Evolutionary conservation across 2,113 vertebrate genomes (phyloP).

Genomic region (Protobothrops flavoviridis): DNA sequence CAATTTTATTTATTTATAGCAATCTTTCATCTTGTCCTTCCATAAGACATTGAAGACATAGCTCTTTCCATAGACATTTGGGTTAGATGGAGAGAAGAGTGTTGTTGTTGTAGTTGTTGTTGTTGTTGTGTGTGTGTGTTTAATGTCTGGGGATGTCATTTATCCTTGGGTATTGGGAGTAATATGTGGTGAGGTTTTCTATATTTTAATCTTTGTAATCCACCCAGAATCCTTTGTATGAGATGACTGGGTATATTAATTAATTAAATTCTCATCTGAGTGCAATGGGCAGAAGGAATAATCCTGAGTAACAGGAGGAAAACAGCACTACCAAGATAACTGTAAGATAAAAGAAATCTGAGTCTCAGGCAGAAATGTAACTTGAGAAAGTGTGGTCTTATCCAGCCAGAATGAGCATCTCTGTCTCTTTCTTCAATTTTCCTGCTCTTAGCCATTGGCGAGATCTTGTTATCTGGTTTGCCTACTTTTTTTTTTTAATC

Average conservation of each 20-base stretch:
- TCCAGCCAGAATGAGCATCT: neutral
- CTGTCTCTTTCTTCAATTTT: neutral
- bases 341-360: neutral
- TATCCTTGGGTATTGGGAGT: neutral
- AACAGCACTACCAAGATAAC: neutral
- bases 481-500: neutral
- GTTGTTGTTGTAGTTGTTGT: too few species aligned
- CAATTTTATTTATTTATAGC: neutral
- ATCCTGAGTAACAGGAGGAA: neutral
- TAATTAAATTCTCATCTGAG: neutral
- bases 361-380: neutral
- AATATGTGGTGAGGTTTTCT: neutral
- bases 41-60: neutral
- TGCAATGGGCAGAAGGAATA: neutral
- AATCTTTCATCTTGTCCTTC: neutral
- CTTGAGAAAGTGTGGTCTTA: neutral
- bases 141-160: neutral
- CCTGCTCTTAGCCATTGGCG: too few species aligned
- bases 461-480: too few species aligned
- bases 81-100: neutral
- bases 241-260: neutral
- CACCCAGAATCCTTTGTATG: neutral
- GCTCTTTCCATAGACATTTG: neutral
- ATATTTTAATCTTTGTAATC: neutral
- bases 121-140: neutral